These are phyloP conservation scores for Patella vulgata DNA, from an alignment of 1,140 invertebrate species.

Conservation along the genomic window DNA sequence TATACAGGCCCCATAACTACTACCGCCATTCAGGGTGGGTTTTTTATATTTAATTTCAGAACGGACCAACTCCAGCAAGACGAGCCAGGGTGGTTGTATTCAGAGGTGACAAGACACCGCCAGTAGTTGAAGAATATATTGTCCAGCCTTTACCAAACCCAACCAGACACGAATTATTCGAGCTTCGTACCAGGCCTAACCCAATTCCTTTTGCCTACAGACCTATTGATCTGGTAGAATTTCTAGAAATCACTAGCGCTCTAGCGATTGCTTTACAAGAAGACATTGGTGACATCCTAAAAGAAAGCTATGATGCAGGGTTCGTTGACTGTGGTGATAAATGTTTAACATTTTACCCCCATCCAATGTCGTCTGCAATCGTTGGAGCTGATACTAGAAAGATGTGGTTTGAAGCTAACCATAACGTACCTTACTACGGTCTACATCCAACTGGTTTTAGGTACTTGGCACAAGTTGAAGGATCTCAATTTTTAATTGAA, in stretches of 20 bases:
- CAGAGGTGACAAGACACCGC: constrained; percentile 41
- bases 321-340: constrained; percentile 40
- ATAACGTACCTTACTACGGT: constrained; percentile 8
- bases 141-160: constrained; percentile 21
- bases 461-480: no score
- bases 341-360: constrained; percentile 33
- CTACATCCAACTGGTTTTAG: no score
- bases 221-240: constrained; percentile 27
- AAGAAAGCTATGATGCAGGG: constrained; percentile 42
- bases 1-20: no score
- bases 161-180: not conserved
- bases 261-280: constrained; percentile 20
- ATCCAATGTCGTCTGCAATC: constrained; percentile 30
- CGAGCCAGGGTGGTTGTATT: constrained; percentile 53
- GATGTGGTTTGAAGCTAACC: constrained; percentile 35
- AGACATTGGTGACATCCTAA: constrained; percentile 29
- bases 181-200: constrained; percentile 6
- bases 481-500: no score
- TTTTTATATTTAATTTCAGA: no score
- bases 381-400: constrained; percentile 26
- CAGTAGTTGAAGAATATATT: constrained; percentile 55
- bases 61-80: constrained; percentile 39
- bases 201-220: constrained; percentile 29
- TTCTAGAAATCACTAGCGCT: not conserved
- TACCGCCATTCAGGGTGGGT: no score